These are phyloP conservation scores for Leuciscus waleckii DNA, from an alignment of 2,797 vertebrate genomes.

Conservation along the genomic window DNA sequence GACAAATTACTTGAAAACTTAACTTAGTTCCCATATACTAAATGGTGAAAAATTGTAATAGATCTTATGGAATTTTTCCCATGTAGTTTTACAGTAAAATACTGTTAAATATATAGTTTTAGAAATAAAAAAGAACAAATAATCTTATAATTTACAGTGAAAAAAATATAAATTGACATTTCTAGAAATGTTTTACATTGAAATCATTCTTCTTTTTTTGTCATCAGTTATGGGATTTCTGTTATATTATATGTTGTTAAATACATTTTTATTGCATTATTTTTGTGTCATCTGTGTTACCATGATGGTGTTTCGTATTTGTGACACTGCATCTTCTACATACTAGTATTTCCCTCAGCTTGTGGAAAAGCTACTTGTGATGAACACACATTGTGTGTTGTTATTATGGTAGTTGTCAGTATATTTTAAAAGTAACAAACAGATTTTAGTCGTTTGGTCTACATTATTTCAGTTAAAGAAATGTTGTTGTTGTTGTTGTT, in stretches of 20 bases:
- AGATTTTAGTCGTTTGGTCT: no score
- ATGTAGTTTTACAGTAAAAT: neutral
- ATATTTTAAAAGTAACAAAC: no score
- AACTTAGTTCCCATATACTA: neutral
- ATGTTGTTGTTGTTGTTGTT: no score
- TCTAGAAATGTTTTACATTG: neutral
- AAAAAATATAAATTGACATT: neutral
- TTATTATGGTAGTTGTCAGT: no score
- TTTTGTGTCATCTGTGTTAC: neutral
- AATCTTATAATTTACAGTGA: neutral
- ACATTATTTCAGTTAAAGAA: no score
- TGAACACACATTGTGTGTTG: no score
- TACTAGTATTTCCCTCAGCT: no score
- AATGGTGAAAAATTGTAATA: neutral
- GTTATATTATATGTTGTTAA: neutral
- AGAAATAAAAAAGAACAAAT: neutral
- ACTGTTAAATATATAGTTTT: neutral
- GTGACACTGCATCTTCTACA: no score
- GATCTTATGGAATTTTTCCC: neutral
- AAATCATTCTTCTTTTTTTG: neutral
- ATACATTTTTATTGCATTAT: neutral
- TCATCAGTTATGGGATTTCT: neutral
- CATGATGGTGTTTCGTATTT: no score
- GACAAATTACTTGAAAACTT: neutral
- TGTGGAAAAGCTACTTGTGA: no score